Evolutionary conservation across 2,888 invertebrate species (phyloP).

Genomic region (Tyria jacobaeae): DNA sequence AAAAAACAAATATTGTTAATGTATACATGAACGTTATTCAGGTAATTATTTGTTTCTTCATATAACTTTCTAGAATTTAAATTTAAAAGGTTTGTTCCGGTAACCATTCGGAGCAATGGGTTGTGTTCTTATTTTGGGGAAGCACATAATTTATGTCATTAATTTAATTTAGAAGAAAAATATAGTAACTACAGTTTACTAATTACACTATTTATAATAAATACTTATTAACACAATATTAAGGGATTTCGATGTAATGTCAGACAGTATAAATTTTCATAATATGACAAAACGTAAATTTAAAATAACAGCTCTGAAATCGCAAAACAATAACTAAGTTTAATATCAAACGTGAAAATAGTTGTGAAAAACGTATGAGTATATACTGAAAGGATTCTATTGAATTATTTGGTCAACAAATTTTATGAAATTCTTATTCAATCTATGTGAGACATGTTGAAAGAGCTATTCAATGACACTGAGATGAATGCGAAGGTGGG

Average conservation of each 20-base stretch:
- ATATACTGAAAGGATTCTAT: neutral
- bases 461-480: constrained; percentile 29
- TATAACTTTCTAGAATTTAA: too few relatives aligned
- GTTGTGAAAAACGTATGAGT: neutral
- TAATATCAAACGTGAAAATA: neutral
- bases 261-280: too few relatives aligned
- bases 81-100: too few relatives aligned
- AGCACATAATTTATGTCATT: neutral
- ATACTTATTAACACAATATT: too few relatives aligned
- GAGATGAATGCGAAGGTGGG: constrained; percentile 23
- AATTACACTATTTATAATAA: too few relatives aligned
- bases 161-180: neutral
- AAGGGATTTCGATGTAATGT: too few relatives aligned
- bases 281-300: too few relatives aligned
- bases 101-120: too few relatives aligned
- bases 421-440: constrained; percentile 20
- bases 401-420: constrained; percentile 10
- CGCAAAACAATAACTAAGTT: neutral
- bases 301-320: neutral
- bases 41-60: too few relatives aligned
- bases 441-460: constrained; percentile 27
- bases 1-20: too few relatives aligned
- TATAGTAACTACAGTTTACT: neutral
- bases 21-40: too few relatives aligned
- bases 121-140: too few relatives aligned